A percentile compares a stretch with the other conserved stretches of the same genome.
Evolutionary conservation across 2,113 vertebrate genomes (phyloP).

Genomic region (Cyanoderma ruficeps): DNA sequence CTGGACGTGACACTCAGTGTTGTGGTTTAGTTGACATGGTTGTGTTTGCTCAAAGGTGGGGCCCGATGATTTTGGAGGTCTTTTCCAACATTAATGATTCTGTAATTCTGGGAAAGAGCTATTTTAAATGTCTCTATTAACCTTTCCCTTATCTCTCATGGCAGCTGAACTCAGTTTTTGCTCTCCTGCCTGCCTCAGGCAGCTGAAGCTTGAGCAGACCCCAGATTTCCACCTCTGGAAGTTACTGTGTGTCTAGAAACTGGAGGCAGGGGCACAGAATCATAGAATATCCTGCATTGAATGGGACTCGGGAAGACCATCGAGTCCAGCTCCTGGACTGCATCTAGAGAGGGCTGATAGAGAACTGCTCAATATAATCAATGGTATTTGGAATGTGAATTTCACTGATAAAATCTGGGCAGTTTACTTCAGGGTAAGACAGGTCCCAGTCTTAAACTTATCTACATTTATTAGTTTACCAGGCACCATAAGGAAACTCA

Average conservation of each 20-base stretch:
- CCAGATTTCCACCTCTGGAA: neutral
- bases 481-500: neutral
- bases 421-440: neutral
- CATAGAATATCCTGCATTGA: neutral
- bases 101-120: neutral
- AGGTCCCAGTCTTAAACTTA: neutral
- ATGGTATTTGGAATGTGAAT: neutral
- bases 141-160: fast-evolving
- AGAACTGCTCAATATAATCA: neutral
- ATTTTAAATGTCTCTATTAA: neutral
- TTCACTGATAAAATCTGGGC: neutral
- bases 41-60: neutral
- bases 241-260: neutral
- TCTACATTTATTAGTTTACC: neutral
- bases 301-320: neutral
- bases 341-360: neutral
- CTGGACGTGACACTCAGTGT: neutral
- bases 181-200: neutral
- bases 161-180: neutral
- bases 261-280: neutral
- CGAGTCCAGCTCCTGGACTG: neutral
- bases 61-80: fast-evolving
- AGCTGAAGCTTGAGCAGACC: neutral
- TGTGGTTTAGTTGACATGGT: neutral
- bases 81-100: neutral